Evolutionary conservation across 2,888 invertebrate genomes (phyloP), one percentile per base, ranked within the genome.

Genomic region (Callinectes sapidus): DNA sequence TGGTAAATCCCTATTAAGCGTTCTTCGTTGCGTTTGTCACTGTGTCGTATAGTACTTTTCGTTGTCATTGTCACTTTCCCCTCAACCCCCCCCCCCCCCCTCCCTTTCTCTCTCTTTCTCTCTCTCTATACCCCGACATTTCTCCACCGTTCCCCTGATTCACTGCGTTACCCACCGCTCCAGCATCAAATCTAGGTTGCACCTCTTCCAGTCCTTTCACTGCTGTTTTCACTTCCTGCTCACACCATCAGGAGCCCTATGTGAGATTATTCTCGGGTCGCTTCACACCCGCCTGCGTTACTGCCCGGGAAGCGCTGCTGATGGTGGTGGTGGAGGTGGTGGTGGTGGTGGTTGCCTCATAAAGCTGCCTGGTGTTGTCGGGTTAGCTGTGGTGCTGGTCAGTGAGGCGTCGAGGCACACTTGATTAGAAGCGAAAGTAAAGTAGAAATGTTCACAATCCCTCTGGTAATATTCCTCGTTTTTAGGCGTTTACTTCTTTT

Each of bases 131-230:
- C 18, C 8, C 3, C 39, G 39, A 13, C 35, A 18, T 39, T 23
- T 86, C 39, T 16, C 23, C 42, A 39, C 86, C 48, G 16, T 48
- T 87, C 87, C 13, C 87, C 42, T 28, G 8, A 87, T 35, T 87
- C 42, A 87, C 48, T 87, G 18, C 54, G 42, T 87, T 87, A n/a
- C 48, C 54, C 35, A n/a, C 87, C 35, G 28, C 48, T 5, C n/a
- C 87, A 87, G 48, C 54, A n/a, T 13, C 32, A 81, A 23, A 90
- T 90, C 81, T 90, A 54, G 90, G 90, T 90, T 90, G 54, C 90
- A 39, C 28, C 81, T 90, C 90, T 48, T 23, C 81, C 48, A 39
- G 77, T 90, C 89, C 89, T 90, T 90, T 90, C 89, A 71, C 89
- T 90, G 35, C 77, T 32, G n/a, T 39, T 54, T 66, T 90, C 89